Conservation (phyloP, 2,888 invertebrate species). For the Dryadula phaetusa region DNA sequence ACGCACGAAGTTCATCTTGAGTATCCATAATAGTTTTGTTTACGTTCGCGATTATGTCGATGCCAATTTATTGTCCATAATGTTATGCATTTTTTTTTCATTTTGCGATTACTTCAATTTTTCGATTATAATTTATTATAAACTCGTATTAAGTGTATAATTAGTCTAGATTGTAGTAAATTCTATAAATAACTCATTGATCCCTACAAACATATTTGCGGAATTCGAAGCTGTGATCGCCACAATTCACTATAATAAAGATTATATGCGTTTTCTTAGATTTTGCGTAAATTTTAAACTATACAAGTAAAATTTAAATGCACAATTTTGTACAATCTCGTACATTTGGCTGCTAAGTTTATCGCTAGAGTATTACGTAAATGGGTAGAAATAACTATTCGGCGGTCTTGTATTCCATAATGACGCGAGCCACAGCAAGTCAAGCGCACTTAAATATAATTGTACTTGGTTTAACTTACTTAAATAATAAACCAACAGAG, state of each 20-base stretch:
- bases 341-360: neutral
- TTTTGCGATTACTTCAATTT: too few species aligned
- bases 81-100: neutral
- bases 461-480: neutral
- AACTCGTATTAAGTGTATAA: too few species aligned
- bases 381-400: constrained; percentile 1
- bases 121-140: too few species aligned
- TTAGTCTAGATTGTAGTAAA: too few species aligned
- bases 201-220: too few species aligned
- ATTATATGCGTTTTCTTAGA: too few species aligned
- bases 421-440: constrained; percentile 2
- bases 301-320: too few species aligned
- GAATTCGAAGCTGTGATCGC: too few species aligned
- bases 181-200: too few species aligned
- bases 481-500: constrained; percentile 1
- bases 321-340: neutral
- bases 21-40: neutral
- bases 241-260: too few species aligned
- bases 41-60: neutral
- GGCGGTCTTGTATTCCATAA: constrained; percentile 8
- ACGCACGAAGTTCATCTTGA: neutral
- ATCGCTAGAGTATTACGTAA: constrained; percentile 4
- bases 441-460: constrained; percentile 1
- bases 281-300: neutral
- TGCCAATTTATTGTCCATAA: neutral